These are phyloP conservation scores for Phyllotreta striolata DNA, from an alignment of 2,888 invertebrate genomes.

Conservation along the genomic window DNA sequence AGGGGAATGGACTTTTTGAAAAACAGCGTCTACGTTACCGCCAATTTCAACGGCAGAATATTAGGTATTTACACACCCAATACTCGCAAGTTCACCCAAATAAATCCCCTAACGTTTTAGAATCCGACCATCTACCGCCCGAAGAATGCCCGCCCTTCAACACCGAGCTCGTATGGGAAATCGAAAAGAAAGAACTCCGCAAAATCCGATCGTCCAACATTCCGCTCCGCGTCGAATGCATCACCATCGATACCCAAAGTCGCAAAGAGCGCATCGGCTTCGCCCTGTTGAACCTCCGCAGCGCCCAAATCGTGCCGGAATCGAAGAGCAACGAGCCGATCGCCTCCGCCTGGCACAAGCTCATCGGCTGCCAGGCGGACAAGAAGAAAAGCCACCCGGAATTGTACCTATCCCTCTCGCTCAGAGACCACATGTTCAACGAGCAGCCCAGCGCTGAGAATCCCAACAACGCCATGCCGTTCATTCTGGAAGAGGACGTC, in stretches of 20 bases:
- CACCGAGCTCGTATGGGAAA: conserved; percentile 82
- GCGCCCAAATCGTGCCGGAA: conserved; percentile 72
- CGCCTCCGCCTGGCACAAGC: conserved; percentile 69
- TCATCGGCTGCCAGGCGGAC: conserved; percentile 63
- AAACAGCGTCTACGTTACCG: conserved; percentile 53
- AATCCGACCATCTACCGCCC: conserved; percentile 71
- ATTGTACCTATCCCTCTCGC: conserved; percentile 66
- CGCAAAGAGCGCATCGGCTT: conserved; percentile 74
- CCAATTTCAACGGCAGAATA: conserved; percentile 56
- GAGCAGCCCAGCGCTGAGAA: conserved; percentile 43
- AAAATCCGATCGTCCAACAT: conserved; percentile 78
- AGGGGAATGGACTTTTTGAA: conserved; percentile 60
- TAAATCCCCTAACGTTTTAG: conserved; percentile 56
- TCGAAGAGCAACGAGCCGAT: conserved; percentile 62
- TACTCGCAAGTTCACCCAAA: too few relatives aligned
- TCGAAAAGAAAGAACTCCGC: conserved; percentile 74
- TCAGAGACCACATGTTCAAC: conserved; percentile 66
- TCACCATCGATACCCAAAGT: conserved; percentile 64
- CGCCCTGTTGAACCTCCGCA: conserved; percentile 72
- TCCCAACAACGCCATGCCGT: conserved; percentile 45
- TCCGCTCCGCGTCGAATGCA: conserved; percentile 77
- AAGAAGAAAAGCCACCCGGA: conserved; percentile 66
- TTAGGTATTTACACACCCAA: conserved; percentile 46
- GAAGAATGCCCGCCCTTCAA: conserved; percentile 70
- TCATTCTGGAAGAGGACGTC: conserved; percentile 46